Base-by-base conservation (phyloP, 1,140 invertebrate genomes). In the Cydia fagiglandana region DNA sequence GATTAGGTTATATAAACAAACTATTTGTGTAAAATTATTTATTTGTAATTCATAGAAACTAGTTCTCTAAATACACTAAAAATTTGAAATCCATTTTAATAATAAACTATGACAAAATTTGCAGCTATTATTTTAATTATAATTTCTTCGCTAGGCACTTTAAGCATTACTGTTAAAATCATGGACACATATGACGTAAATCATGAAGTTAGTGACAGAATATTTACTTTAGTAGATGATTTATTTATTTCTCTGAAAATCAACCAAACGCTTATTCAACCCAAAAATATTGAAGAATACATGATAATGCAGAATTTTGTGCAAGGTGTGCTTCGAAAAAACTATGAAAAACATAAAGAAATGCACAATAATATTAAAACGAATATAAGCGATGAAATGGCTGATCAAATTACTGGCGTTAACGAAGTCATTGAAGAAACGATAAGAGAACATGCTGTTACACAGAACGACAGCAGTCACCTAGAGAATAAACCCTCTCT, bases 281-380 rank as follows among this genome's bases (percentile, higher is more conserved):
- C n/a, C 30, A 70, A 70, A 10, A 17, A 38, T 10, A 4, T 1
- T 12, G 30, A 34, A 10, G 66, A 41, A 38, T 70, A 70, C 30
- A 24, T 70, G 9, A 4, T 30, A 4, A 70, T 70, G n/a, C 66
- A 70, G 6, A 70, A 17, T 17, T 70, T 17, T 17, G 34, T 20
- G 41, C 34, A 70, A 45, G n/a, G 41, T n/a, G 38, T 17, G 34
- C 30, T 70, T 15, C 30, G 4, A 4, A 41, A 38, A 10, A 45
- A 38, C n/a, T 13, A 41, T 41, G 30, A 70, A 45, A 41, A 70
- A 45, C 17, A 70, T 70, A 38, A 70, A n/a, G 66, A 70, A 70
- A 38, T 70, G n/a, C 15, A 70, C n/a, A 70, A 45, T 17, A 9
- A 38, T n/a, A 70, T 38, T 20, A n/a, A 41, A 70, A 38, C 17